Base-by-base conservation (phyloP, 2,888 invertebrate genomes). In the Myathropa florea region DNA sequence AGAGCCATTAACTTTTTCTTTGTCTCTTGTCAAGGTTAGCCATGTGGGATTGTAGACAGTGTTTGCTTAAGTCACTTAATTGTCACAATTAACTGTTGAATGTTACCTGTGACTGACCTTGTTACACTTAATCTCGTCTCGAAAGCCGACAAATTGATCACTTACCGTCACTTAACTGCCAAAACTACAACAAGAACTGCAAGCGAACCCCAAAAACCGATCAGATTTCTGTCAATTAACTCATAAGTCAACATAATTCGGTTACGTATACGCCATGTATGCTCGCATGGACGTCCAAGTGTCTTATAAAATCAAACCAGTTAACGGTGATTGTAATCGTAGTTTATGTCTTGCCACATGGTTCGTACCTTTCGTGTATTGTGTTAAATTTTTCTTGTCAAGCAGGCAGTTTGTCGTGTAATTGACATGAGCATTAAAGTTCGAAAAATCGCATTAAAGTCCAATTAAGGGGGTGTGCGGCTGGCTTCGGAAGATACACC, bases 221-320 rank as follows among this genome's bases (percentile, higher is more conserved):
- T 46, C 46, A 46, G 46, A 46, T 46, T 46, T 46, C 59, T 46
- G 12, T 53, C 65, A 70, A 65, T 67, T 84, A 63, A 67, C 46
- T 76, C 67, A 63, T 36, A 53, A 36, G 21, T 4, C 39, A 67
- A 78, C 18, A 83, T 36, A 55, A 55, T 63, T 65, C 18, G 59
- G 72, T 85, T 85, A 77, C 84, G 81, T 85, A 85, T 85, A 81
- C 84, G 84, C 81, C 84, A 67, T 24, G 76, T 81, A 67, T 59
- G 46, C 7, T 55, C 30, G 28, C 53, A 23, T 73, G 67, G 55
- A 14, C 33, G 64, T 63, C 72, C 26, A 39, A 78, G 63, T 83
- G 73, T 79, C 57, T 80, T 83, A 70, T 63, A 79, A 73, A 83
- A 60, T 75, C 63, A 85, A 81, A 85, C 84, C 81, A 53, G 81